Percentiles rank a stretch among this genome's conserved stretches.
phyloP scores from a whole-genome alignment of 2,888 invertebrate genomes.

The Stenolophus ochropezus region DNA sequence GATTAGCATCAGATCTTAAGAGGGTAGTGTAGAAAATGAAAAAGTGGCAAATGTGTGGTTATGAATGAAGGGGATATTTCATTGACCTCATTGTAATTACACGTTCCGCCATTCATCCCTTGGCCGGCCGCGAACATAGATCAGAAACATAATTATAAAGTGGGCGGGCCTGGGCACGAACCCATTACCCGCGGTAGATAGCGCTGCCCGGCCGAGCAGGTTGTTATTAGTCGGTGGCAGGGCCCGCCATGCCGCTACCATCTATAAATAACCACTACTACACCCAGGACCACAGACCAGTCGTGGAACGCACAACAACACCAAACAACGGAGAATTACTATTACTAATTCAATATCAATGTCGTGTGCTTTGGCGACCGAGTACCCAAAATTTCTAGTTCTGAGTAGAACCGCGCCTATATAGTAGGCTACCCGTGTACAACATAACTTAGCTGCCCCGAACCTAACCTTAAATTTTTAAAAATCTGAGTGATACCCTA shows the following conservation, averaged over 20 bases:
- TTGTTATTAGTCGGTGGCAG: conserved; percentile 73
- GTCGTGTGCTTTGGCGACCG: no score
- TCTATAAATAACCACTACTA: background rate
- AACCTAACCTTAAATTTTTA: no score
- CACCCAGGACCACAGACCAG: no score
- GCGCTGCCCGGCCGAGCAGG: conserved; percentile 64
- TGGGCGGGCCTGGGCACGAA: conserved; percentile 72
- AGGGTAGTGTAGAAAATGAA: no score
- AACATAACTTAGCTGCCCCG: no score
- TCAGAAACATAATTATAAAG: conserved; percentile 73
- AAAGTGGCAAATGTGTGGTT: no score
- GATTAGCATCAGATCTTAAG: no score
- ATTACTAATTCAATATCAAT: no score
- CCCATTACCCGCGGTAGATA: conserved; percentile 69
- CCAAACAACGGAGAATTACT: background rate
- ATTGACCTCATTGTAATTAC: background rate
- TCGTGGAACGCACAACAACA: background rate
- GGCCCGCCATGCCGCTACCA: conserved; percentile 65
- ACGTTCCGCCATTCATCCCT: background rate
- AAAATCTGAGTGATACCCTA: no score
- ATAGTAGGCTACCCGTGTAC: no score
- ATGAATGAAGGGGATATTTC: background rate
- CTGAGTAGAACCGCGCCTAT: no score
- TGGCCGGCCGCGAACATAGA: conserved; percentile 64
- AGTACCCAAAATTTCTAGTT: no score